phyloP scores from a whole-genome alignment of 2,113 vertebrate species.

The Boulengeromyrus knoepffleri region DNA sequence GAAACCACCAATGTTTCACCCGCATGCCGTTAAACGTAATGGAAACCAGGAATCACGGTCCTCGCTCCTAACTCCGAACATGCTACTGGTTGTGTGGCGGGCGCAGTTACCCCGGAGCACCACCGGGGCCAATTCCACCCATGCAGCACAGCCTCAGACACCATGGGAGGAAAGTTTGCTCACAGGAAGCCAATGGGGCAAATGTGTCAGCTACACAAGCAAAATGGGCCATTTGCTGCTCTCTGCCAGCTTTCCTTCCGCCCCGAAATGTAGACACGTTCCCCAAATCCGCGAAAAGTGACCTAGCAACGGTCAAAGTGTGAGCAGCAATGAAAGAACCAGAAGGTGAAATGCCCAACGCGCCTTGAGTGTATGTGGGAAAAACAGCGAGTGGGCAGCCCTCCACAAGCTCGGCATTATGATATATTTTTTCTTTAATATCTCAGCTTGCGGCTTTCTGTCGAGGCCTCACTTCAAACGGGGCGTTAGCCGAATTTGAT shows the following conservation, averaged over 20 bases:
- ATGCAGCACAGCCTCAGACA: background rate
- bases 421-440: background rate
- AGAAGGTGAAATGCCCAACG: background rate
- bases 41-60: background rate
- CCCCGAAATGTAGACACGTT: background rate
- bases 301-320: background rate
- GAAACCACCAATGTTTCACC: background rate
- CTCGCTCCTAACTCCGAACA: background rate
- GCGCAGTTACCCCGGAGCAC: background rate
- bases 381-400: background rate
- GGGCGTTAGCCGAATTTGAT: constrained; percentile 15
- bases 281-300: background rate
- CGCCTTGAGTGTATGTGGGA: background rate
- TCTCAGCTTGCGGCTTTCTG: background rate
- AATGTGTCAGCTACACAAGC: background rate
- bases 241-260: background rate
- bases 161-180: background rate
- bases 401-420: background rate
- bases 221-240: background rate
- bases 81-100: background rate
- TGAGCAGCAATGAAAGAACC: background rate
- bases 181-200: background rate
- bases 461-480: background rate
- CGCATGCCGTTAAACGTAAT: background rate
- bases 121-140: background rate